phyloP scores from a whole-genome alignment of 2,113 vertebrate species.

The Platysteira castanea region DNA sequence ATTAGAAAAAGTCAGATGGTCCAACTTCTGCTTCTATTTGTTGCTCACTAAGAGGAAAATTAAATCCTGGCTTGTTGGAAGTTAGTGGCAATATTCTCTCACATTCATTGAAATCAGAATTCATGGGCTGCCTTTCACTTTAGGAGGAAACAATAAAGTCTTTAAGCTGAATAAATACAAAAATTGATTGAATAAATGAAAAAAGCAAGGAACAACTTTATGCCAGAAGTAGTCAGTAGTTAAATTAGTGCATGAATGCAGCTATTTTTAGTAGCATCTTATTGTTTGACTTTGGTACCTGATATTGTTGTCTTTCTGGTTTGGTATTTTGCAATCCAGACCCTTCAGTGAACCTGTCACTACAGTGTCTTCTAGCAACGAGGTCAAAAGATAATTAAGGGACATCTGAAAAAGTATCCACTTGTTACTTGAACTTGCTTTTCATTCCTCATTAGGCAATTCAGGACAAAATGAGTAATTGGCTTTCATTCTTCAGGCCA shows the following conservation, averaged over 20 bases:
- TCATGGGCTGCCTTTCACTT: not conserved
- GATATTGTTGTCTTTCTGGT: not conserved
- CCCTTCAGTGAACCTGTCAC: constrained; percentile 86
- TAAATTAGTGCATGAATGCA: not conserved
- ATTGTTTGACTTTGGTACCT: not conserved
- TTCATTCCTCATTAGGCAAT: not conserved
- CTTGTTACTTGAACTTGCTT: not conserved
- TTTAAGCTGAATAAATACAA: not conserved
- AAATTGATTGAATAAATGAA: not conserved
- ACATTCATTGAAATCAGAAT: not conserved
- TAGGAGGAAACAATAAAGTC: not conserved
- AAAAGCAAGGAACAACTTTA: not conserved
- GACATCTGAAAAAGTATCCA: not conserved
- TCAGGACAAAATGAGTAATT: not conserved
- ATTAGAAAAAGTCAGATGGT: not conserved
- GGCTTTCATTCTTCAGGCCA: not conserved
- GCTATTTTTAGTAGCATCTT: not conserved
- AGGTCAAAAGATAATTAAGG: not conserved
- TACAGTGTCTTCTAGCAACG: not conserved
- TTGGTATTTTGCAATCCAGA: constrained; percentile 66
- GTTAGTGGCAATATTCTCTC: not conserved
- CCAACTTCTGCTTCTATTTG: not conserved
- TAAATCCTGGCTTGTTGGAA: not conserved
- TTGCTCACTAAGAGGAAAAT: not conserved
- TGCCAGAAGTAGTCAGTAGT: not conserved